Percentiles rank a stretch among this genome's conserved stretches.
Evolutionary conservation across 2,888 invertebrate genomes (phyloP).

Genomic region (Agrilus mali): DNA sequence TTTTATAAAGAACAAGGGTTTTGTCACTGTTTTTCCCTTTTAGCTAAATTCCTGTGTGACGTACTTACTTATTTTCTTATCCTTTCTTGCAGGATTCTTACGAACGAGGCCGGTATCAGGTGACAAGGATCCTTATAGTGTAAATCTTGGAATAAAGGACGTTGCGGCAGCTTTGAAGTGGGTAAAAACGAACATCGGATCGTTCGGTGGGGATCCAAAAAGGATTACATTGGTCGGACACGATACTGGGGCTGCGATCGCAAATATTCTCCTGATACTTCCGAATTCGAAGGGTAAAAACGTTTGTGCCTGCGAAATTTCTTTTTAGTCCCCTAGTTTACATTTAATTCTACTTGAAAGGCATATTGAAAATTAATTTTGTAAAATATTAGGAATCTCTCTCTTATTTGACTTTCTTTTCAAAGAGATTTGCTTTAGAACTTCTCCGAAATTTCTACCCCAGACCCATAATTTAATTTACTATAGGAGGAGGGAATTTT

Average conservation of each 20-base stretch:
- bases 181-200: slow-evolving; percentile 70
- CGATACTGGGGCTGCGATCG: slow-evolving; percentile 75
- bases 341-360: no score
- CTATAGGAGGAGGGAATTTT: no score
- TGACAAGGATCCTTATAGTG: slow-evolving; percentile 35
- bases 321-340: not conserved
- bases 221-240: slow-evolving; percentile 76
- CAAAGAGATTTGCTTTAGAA: no score
- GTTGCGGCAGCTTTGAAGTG: slow-evolving; percentile 71
- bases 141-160: slow-evolving; percentile 71
- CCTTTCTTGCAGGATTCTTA: slow-evolving; percentile 40
- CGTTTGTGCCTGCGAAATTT: not conserved
- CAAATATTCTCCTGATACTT: slow-evolving; percentile 70
- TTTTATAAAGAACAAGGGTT: no score
- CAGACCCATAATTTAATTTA: no score
- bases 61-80: slow-evolving; percentile 3
- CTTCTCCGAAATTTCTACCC: no score
- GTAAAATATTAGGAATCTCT: no score
- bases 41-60: not conserved
- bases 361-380: no score
- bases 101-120: slow-evolving; percentile 36
- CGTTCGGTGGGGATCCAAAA: slow-evolving; percentile 79
- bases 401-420: no score
- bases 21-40: no score
- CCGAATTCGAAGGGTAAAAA: slow-evolving; percentile 58